Conservation (phyloP, 2,113 vertebrate genomes). For the Seriola aureovittata region DNA sequence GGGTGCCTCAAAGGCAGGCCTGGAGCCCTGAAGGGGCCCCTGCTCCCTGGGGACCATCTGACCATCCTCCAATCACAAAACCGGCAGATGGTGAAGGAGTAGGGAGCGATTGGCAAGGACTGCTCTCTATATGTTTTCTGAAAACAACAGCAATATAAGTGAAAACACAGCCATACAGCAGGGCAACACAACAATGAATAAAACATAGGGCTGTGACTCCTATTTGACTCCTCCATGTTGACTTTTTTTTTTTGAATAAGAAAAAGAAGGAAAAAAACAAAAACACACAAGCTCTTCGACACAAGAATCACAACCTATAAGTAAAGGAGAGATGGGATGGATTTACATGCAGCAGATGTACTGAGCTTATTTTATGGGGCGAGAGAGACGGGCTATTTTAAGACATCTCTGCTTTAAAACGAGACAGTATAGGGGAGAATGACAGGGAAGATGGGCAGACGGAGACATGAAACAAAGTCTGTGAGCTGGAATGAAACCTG, state of each 20-base stretch:
- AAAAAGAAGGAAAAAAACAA: slow-evolving; percentile 16
- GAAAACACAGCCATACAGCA: slow-evolving; percentile 55
- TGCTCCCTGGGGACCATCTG: slow-evolving; percentile 56
- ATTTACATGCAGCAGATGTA: slow-evolving; percentile 44
- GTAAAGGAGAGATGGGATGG: slow-evolving; percentile 6
- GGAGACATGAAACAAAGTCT: slow-evolving; percentile 50
- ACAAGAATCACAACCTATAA: slow-evolving; percentile 35
- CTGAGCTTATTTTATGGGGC: slow-evolving; percentile 41
- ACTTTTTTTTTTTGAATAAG: slow-evolving; percentile 23
- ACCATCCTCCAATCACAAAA: slow-evolving; percentile 45
- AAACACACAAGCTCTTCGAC: slow-evolving; percentile 12
- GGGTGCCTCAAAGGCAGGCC: slow-evolving; percentile 59
- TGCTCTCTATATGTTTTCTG: slow-evolving; percentile 18
- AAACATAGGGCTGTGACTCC: slow-evolving; percentile 78
- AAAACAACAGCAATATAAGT: slow-evolving; percentile 67
- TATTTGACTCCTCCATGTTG: slow-evolving; percentile 63
- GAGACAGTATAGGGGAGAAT: slow-evolving; percentile 9
- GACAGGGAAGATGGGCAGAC: slow-evolving; percentile 32
- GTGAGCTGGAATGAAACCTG: slow-evolving; percentile 38
- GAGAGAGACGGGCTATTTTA: slow-evolving; percentile 32
- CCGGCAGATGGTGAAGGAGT: slow-evolving; percentile 66
- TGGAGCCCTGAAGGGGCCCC: slow-evolving; percentile 41
- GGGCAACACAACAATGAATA: slow-evolving; percentile 72
- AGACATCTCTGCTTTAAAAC: slow-evolving; percentile 42
- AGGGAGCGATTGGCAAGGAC: slow-evolving; percentile 48